phyloP scores from a whole-genome alignment of 2,113 vertebrate species.

The Uria aalge region DNA sequence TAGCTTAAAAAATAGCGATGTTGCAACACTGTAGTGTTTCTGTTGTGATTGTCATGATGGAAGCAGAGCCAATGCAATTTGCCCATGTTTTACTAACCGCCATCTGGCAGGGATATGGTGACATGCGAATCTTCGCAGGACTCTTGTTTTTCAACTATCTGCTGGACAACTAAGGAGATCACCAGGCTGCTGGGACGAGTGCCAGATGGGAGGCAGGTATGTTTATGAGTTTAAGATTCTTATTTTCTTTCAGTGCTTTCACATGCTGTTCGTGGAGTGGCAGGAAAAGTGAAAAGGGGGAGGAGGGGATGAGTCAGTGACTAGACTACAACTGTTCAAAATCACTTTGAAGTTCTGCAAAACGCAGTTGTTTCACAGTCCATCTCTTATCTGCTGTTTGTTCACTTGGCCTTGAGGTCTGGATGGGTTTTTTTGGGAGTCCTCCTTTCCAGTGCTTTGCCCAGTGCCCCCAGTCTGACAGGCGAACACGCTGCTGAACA shows the following conservation, averaged over 20 bases:
- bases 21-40: constrained; percentile 63
- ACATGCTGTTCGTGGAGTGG: constrained; percentile 69
- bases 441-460: not conserved
- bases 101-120: constrained; percentile 79
- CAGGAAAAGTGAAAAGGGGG: constrained; percentile 62
- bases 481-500: not conserved
- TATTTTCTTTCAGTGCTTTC: constrained; percentile 76
- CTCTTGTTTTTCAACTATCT: constrained; percentile 80
- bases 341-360: constrained; percentile 41
- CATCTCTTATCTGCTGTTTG: not conserved
- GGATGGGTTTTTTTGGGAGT: not conserved
- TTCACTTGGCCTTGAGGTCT: not conserved
- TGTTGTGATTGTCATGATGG: constrained; percentile 73
- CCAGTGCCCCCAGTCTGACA: not conserved
- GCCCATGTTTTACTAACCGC: constrained; percentile 77
- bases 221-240: constrained; percentile 77
- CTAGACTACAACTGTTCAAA: constrained; percentile 44
- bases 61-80: constrained; percentile 75
- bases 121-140: constrained; percentile 79
- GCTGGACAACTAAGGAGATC: constrained; percentile 79
- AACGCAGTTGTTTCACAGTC: not conserved
- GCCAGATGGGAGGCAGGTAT: constrained; percentile 82
- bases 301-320: constrained; percentile 36
- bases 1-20: constrained; percentile 38
- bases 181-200: constrained; percentile 76